Conservation (phyloP, 2,888 invertebrate species). For the Drosophila austrosaltans region DNA sequence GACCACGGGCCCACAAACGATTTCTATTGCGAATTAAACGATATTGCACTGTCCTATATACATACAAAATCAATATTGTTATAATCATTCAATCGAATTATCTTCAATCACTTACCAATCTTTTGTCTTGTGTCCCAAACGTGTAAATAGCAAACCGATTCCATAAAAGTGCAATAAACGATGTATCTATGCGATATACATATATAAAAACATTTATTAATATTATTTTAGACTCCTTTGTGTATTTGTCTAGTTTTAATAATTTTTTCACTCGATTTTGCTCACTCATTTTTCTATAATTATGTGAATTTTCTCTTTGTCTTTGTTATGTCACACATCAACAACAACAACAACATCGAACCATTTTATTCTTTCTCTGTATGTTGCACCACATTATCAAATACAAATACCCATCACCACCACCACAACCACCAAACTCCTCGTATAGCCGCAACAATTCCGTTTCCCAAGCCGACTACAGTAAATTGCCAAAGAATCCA, state of each 20-base stretch:
- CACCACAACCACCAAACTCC: slow-evolving; percentile 30
- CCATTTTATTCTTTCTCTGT: slow-evolving; percentile 26
- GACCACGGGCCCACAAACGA: slow-evolving; percentile 14
- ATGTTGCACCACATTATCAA: slow-evolving; percentile 30
- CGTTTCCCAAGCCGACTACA: slow-evolving; percentile 86
- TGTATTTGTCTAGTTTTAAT: slow-evolving; percentile 17
- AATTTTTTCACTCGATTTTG: slow-evolving; percentile 26
- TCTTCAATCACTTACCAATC: neutral
- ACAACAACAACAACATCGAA: slow-evolving; percentile 34
- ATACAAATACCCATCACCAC: slow-evolving; percentile 29
- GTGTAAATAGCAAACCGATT: slow-evolving; percentile 47
- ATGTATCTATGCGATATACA: slow-evolving; percentile 29
- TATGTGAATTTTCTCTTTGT: slow-evolving; percentile 62
- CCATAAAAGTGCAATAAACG: slow-evolving; percentile 60
- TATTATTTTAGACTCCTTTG: neutral
- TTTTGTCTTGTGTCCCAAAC: neutral
- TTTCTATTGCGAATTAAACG: slow-evolving; percentile 29
- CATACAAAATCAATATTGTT: neutral
- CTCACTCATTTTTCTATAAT: slow-evolving; percentile 62
- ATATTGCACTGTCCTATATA: slow-evolving; percentile 43
- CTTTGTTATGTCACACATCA: slow-evolving; percentile 53
- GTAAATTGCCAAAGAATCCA: slow-evolving; percentile 83
- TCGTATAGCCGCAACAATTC: slow-evolving; percentile 85
- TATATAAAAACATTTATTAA: neutral
- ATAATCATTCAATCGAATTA: neutral